These are phyloP conservation scores for Rhinolophus sinicus DNA, from an alignment of 2,113 vertebrate genomes.

Conservation along the genomic window DNA sequence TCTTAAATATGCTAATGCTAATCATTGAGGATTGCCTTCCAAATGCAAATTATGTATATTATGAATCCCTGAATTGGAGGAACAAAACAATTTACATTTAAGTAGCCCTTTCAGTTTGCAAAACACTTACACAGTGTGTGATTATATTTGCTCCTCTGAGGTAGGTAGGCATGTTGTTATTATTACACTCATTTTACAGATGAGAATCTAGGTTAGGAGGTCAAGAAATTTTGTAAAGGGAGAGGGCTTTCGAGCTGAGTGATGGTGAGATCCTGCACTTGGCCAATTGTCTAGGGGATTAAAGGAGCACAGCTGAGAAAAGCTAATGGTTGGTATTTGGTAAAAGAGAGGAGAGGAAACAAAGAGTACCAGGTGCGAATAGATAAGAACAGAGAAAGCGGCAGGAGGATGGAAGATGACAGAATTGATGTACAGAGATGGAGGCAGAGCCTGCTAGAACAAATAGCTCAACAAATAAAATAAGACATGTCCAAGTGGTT, in stretches of 20 bases:
- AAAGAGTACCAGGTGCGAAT: background rate
- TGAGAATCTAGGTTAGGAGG: background rate
- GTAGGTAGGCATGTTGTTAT: background rate
- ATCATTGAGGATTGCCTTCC: slow-evolving; percentile 32
- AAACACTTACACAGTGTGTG: background rate
- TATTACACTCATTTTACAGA: background rate
- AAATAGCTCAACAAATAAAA: background rate
- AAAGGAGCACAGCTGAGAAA: background rate
- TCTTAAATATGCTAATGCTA: slow-evolving; percentile 54
- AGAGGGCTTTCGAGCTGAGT: background rate
- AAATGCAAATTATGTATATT: slow-evolving; percentile 23
- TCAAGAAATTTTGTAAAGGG: background rate
- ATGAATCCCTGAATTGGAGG: background rate
- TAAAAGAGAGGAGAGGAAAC: background rate
- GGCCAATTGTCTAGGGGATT: background rate
- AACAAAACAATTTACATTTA: background rate
- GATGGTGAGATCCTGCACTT: background rate
- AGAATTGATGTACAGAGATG: fast-evolving
- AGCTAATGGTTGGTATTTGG: background rate
- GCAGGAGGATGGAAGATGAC: background rate
- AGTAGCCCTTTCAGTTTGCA: background rate
- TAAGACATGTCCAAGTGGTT: background rate
- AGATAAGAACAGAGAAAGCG: background rate
- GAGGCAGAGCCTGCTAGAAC: background rate
- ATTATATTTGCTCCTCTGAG: background rate